These are phyloP conservation scores for Dicycla oo DNA, from an alignment of 2,888 invertebrate genomes.

Conservation along the genomic window DNA sequence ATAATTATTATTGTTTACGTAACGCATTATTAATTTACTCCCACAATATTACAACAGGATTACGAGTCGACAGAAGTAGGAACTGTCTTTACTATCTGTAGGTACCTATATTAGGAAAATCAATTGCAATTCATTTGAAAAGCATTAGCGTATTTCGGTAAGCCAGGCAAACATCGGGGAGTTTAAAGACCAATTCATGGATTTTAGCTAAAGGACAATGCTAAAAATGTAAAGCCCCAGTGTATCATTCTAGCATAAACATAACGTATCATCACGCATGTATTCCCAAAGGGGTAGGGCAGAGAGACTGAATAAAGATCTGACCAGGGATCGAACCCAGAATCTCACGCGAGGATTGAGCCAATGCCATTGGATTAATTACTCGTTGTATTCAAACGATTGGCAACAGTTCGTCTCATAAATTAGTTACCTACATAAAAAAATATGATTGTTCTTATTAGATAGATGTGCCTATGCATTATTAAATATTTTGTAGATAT, in stretches of 20 bases:
- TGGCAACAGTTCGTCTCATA: background rate
- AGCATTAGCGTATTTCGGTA: background rate
- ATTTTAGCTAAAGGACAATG: background rate
- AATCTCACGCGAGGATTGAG: background rate
- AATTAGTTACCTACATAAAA: background rate
- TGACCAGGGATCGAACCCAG: background rate
- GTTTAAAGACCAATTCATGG: background rate
- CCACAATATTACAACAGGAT: slow-evolving; percentile 11
- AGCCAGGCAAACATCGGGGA: background rate
- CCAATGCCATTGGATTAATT: background rate
- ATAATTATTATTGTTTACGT: slow-evolving; percentile 50
- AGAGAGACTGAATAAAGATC: background rate
- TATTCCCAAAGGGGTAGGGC: background rate
- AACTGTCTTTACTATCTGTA: background rate
- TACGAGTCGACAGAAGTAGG: background rate
- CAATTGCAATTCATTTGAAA: slow-evolving; percentile 9
- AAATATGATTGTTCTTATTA: background rate
- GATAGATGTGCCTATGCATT: background rate
- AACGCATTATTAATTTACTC: slow-evolving; percentile 44
- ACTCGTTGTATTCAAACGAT: background rate
- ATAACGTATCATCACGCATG: background rate
- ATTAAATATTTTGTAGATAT: slow-evolving; percentile 1
- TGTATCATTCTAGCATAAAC: background rate
- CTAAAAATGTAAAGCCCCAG: background rate
- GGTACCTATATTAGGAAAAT: background rate